Percentiles rank a stretch among this genome's conserved stretches.
Evolutionary conservation across 2,113 vertebrate species (phyloP).

Genomic region (Gila orcuttii): DNA sequence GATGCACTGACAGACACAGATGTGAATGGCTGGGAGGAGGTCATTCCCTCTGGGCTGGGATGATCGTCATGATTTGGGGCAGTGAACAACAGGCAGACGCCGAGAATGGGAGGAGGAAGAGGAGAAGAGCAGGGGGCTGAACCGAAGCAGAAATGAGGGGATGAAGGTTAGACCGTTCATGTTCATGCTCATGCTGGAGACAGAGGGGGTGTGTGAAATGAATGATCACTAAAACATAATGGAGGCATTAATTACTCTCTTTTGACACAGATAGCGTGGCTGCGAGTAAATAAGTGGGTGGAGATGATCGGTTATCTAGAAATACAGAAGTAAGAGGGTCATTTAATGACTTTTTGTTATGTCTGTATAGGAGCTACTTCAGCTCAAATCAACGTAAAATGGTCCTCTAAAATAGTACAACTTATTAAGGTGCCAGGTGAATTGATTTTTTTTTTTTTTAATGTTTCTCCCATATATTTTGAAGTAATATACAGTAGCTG

Average conservation of each 20-base stretch:
- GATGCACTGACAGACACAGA: constrained; percentile 46
- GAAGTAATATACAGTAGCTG: background rate
- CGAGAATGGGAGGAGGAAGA: constrained; percentile 45
- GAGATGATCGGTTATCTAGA: background rate
- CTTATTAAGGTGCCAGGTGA: background rate
- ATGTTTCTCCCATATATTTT: background rate
- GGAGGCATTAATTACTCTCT: constrained; percentile 40
- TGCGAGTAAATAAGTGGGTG: background rate
- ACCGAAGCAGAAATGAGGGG: constrained; percentile 34
- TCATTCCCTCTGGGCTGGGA: constrained; percentile 67
- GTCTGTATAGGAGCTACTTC: background rate
- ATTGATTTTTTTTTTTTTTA: background rate
- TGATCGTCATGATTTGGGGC: constrained; percentile 63
- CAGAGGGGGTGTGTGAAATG: constrained; percentile 21
- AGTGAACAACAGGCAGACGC: constrained; percentile 57
- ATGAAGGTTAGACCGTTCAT: background rate
- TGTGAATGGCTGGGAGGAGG: constrained; percentile 55
- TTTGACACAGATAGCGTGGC: constrained; percentile 17
- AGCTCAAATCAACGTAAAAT: background rate
- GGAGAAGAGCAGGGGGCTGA: constrained; percentile 45
- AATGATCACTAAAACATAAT: constrained; percentile 24
- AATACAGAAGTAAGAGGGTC: constrained; percentile 18
- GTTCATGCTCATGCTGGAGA: background rate
- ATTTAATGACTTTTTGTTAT: background rate
- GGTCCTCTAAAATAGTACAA: background rate